Evolutionary conservation across 2,888 invertebrate genomes (phyloP), one percentile per base, ranked within the genome.

Genomic region (Bhutanitis thaidina): DNA sequence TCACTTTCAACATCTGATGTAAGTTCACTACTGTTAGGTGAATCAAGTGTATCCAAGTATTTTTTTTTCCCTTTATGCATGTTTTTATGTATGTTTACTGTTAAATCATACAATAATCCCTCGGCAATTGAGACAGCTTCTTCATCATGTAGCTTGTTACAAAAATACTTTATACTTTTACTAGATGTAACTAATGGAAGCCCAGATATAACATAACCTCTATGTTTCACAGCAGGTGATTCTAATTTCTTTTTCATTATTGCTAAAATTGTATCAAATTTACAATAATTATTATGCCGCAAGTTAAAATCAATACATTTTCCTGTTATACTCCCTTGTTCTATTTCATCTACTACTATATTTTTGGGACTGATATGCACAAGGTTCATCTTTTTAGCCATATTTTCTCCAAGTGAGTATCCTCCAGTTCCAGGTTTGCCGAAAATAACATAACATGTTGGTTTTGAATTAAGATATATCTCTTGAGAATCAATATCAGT

Each of bases 151-250:
- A 84, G 61, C 37, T 62, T 59, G 44, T 65, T 56, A 29, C 69
- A 56, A 25, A 74, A 61, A 58, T 65, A 71, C 54, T 67, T 56
- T 27, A 66, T 51, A 38, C 58, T 63, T 57, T 60, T 69, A 47
- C 46, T 65, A 43, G 89, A 85, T 1, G 90, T 84, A n/a, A 93
- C 81, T 32, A 94, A 68, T 14, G 94, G 94, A 54, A 94, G 76
- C 7, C 93, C 93, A 51, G 92, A 91, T 57, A 94, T 71, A 1
- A 94, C 87, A 80, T 92, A 93, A 7, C 94, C 94, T 64, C 92
- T 80, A 62, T 93, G 91, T 60, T 77, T 69, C 12, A 91, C 82
- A 20, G 86, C 82, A 49, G 87, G 80, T 14, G 88, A 87, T 40
- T 82, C 71, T 1, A 93, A 56, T 63, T 92, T 90, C 44, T 74